Evolutionary conservation across 2,113 vertebrate species (phyloP), one percentile per base, ranked within the genome.

Genomic region (Argyrosomus japonicus): DNA sequence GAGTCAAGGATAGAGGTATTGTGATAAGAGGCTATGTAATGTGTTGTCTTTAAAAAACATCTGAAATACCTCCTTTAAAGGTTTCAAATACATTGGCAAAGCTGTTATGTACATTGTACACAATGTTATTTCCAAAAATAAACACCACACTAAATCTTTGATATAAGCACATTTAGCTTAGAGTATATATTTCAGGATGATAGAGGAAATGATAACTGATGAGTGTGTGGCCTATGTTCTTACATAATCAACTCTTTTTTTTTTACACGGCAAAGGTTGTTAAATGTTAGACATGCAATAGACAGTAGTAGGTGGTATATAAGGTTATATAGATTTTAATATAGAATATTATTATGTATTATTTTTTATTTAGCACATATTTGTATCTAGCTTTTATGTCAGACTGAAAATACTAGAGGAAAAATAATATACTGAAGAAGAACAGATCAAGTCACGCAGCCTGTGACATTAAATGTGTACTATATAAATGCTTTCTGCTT

Each of bases 1-100:
- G 63, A 61, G 81, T 84, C 75, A 87, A 63, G 68, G 75, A 6
- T 60, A 36, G 23, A 74, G 3, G 23, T 18, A 1, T 25, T 53
- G 21, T 58, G 70, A 84, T 81, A 63, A 78, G 69, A 81, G 45
- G 32, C 19, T 47, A 5, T 56, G 15, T 53, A 14, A n/a, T n/a
- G 32, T 18, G 21, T 50, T 23, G 6, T 45, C 13, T 45, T 10
- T 74, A 23, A 25, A 72, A 25, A 8, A 1, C 6, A 48, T 21
- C 9, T 23, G 45, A 51, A 15, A 47, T 27, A 13, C 8, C 19
- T 63, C 25, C 3, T 53, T 40, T 63, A 36, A 32, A 32, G 32
- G 32, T 32, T 32, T 32, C 5, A 25, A 2, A 56, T 56, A 14
- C 54, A 57, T 13, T 14, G 12, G 23, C 11, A 57, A 57, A 57